Conservation (phyloP, 2,888 invertebrate species). For the Tortrix viridana region DNA sequence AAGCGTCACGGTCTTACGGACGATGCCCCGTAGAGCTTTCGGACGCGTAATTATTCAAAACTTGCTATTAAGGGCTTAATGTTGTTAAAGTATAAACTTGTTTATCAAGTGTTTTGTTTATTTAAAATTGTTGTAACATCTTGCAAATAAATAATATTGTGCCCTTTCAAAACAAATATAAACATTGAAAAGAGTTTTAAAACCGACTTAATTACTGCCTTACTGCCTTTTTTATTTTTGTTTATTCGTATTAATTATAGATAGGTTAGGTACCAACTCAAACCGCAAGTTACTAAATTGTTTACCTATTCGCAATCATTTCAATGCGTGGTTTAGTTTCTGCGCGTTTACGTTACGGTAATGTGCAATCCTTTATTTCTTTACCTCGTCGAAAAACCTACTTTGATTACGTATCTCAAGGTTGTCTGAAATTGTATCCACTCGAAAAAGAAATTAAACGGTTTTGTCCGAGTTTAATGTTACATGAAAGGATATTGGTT, state of each 20-base stretch:
- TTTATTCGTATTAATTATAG: too few species aligned
- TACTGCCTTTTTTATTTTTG: too few species aligned
- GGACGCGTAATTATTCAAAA: constrained; percentile 3
- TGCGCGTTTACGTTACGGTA: constrained; percentile 1
- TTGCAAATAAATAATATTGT: too few species aligned
- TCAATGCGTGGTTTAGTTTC: not conserved
- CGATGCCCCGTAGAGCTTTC: constrained; percentile 19
- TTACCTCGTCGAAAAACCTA: constrained; percentile 5
- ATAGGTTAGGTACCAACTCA: too few species aligned
- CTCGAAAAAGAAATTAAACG: constrained; percentile 26
- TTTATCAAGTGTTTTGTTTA: too few species aligned
- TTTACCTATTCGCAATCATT: too few species aligned
- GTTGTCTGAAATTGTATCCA: constrained; percentile 17
- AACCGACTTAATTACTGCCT: too few species aligned
- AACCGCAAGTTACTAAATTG: too few species aligned
- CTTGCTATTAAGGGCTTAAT: not conserved
- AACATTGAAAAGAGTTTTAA: too few species aligned
- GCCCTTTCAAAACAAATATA: too few species aligned
- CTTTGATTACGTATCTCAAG: constrained; percentile 14
- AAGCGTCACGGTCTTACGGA: constrained; percentile 23
- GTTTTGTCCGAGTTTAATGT: constrained; percentile 20
- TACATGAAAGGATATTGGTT: constrained; percentile 15
- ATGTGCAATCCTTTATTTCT: constrained; percentile 5
- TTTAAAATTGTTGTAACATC: too few species aligned
- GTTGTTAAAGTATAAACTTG: not conserved